Conservation (phyloP, 2,888 invertebrate species). For the Sphecodes monilicornis region DNA sequence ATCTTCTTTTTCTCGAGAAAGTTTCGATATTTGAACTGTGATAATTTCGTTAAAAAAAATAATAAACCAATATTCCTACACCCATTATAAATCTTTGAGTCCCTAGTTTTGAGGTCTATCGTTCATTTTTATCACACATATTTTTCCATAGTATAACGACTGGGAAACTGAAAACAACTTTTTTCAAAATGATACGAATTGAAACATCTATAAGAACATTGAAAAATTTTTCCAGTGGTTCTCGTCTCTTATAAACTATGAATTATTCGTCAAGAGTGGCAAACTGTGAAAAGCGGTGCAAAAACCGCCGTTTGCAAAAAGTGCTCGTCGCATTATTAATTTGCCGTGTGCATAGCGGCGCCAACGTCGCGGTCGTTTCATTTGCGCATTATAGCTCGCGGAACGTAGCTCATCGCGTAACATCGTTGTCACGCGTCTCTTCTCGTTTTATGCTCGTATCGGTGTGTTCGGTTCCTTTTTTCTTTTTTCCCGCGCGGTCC, state of each 20-base stretch:
- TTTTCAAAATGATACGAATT: no score
- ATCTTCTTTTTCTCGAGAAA: no score
- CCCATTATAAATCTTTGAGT: no score
- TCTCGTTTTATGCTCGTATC: neutral
- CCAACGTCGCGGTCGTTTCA: neutral
- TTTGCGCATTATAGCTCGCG: neutral
- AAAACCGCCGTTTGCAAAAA: neutral
- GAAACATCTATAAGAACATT: no score
- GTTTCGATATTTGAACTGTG: no score
- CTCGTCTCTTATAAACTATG: neutral
- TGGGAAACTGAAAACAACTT: no score
- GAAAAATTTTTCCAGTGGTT: no score
- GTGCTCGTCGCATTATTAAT: neutral
- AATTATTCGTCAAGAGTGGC: neutral
- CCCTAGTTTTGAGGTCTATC: no score
- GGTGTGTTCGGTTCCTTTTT: neutral
- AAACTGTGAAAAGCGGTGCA: neutral
- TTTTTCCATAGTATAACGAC: no score
- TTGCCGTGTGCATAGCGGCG: neutral
- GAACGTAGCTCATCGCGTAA: neutral
- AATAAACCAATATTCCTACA: no score
- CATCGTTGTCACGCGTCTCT: neutral
- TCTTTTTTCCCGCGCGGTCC: slow-evolving; percentile 2
- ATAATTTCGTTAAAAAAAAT: no score
- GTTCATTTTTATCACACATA: no score